Conservation (phyloP, 2,113 vertebrate genomes). For the Cathartes aura region DNA sequence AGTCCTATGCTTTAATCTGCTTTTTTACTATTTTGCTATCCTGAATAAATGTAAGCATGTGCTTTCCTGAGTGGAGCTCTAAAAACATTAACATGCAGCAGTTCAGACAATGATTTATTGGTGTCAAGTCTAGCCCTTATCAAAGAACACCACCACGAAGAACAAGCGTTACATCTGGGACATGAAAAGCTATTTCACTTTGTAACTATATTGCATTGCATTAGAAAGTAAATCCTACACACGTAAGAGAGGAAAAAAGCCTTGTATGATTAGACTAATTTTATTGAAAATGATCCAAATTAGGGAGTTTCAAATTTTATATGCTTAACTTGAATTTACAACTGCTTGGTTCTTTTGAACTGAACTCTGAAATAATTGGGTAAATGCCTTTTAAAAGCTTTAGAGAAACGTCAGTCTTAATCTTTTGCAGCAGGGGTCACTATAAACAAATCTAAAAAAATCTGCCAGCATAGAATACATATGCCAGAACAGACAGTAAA, state of each 20-base stretch:
- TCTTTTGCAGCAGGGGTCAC: constrained; percentile 56
- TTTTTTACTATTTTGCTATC: constrained; percentile 30
- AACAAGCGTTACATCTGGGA: not conserved
- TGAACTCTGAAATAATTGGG: not conserved
- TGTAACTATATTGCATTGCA: not conserved
- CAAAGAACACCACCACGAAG: not conserved
- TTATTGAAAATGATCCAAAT: not conserved
- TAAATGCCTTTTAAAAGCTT: not conserved
- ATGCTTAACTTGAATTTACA: not conserved
- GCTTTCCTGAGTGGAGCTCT: not conserved
- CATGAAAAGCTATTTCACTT: not conserved
- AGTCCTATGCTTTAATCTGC: constrained; percentile 32
- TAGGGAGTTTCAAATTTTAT: not conserved
- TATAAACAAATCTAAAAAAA: constrained; percentile 49
- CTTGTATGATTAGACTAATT: not conserved
- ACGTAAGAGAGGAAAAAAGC: not conserved
- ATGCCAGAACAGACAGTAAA: not conserved
- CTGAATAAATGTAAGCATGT: not conserved
- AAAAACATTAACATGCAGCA: not conserved
- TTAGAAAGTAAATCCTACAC: not conserved
- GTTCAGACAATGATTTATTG: not conserved
- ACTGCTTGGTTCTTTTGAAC: not conserved
- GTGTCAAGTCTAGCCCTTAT: not conserved
- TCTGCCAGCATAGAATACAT: not conserved
- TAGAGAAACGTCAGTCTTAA: constrained; percentile 10